phyloP scores from a whole-genome alignment of 1,140 invertebrate species.

The Heliconius himera region DNA sequence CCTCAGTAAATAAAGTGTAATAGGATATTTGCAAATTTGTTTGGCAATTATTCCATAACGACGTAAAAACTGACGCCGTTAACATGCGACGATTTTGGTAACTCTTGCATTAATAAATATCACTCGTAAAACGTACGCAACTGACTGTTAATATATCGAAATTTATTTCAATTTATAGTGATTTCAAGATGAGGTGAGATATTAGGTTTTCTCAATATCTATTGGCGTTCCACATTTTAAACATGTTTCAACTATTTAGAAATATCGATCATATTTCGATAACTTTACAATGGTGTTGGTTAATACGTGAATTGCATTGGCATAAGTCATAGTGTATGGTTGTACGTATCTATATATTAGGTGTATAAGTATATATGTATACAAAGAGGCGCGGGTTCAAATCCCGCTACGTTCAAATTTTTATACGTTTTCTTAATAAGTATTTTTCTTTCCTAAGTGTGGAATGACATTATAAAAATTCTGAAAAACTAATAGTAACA shows the following conservation, averaged over 20 bases:
- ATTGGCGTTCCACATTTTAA: slow-evolving; percentile 16
- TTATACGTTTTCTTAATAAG: no score
- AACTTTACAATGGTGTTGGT: neutral
- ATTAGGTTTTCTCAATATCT: slow-evolving; percentile 21
- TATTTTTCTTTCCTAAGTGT: no score
- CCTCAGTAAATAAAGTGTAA: neutral
- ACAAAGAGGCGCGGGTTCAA: no score
- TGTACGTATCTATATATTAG: neutral
- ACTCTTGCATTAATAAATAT: slow-evolving; percentile 8
- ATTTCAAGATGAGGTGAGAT: slow-evolving; percentile 15
- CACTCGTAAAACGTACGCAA: slow-evolving; percentile 19
- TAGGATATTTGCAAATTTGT: neutral
- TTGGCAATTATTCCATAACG: slow-evolving; percentile 7
- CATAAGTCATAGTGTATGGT: neutral
- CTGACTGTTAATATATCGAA: slow-evolving; percentile 19
- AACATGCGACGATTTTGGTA: slow-evolving; percentile 11
- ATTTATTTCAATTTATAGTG: slow-evolving; percentile 14
- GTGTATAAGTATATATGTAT: neutral
- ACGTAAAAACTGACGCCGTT: neutral
- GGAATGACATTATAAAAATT: no score
- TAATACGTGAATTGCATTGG: slow-evolving; percentile 8
- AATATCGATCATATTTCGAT: slow-evolving; percentile 19
- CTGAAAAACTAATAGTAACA: no score
- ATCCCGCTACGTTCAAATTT: no score
- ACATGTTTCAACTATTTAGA: slow-evolving; percentile 19